phyloP scores from a whole-genome alignment of 2,888 invertebrate species.

The Pseudococcus jackbeardsleyi region DNA sequence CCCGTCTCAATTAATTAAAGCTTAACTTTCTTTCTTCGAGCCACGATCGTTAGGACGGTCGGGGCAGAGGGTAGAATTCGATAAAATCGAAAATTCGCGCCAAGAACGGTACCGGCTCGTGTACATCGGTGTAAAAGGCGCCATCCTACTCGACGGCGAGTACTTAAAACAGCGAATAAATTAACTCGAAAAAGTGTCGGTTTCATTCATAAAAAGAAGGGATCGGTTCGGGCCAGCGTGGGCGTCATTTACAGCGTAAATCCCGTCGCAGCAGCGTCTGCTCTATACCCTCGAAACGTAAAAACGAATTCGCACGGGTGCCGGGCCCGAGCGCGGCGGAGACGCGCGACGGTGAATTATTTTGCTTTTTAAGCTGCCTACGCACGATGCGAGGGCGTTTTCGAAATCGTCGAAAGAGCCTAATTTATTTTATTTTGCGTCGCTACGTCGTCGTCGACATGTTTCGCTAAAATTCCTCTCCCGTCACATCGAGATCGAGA shows the following conservation, averaged over 20 bases:
- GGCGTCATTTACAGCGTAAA: conserved; percentile 64
- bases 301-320: conserved; percentile 38
- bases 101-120: not conserved
- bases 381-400: conserved; percentile 62
- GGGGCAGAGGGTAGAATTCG: not conserved
- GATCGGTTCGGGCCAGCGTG: conserved; percentile 59
- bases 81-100: conserved; percentile 14
- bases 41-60: no score
- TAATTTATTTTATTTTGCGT: conserved; percentile 64
- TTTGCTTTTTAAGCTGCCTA: conserved; percentile 63
- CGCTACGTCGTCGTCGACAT: conserved; percentile 58
- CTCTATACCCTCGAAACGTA: conserved; percentile 47
- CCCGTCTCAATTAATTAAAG: conserved; percentile 17
- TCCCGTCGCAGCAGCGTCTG: conserved; percentile 59
- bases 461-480: conserved; percentile 38
- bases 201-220: conserved; percentile 64
- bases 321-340: not conserved
- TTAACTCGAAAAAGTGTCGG: conserved; percentile 61
- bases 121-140: conserved; percentile 37
- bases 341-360: conserved; percentile 54
- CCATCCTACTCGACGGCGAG: conserved; percentile 19
- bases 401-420: conserved; percentile 57
- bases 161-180: conserved; percentile 41
- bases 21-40: not conserved
- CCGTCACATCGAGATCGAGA: conserved; percentile 35